phyloP scores from a whole-genome alignment of 2,113 vertebrate genomes.

The Cryptotis parvus region DNA sequence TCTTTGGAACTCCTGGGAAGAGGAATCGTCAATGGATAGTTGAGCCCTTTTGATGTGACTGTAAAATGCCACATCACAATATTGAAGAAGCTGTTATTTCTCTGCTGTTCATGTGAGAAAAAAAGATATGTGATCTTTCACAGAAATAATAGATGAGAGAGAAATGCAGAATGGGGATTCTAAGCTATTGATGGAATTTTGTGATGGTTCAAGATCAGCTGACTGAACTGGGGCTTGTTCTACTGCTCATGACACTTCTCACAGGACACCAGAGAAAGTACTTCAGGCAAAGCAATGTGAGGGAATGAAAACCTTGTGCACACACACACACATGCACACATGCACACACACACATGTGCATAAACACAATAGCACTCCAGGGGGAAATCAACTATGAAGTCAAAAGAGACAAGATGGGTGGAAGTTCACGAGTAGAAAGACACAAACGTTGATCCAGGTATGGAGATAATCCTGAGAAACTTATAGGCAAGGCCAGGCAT shows the following conservation, averaged over 20 bases:
- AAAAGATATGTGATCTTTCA: neutral
- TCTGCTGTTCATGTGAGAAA: neutral
- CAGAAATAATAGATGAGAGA: neutral
- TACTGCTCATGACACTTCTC: neutral
- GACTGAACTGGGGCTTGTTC: neutral
- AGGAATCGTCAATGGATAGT: neutral
- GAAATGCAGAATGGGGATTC: neutral
- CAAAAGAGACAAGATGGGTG: neutral
- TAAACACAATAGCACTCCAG: neutral
- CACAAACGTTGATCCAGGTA: rapidly evolving
- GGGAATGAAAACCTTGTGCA: neutral
- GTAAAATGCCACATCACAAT: neutral
- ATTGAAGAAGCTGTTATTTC: neutral
- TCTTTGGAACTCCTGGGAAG: neutral
- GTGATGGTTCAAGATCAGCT: neutral
- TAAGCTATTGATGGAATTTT: neutral
- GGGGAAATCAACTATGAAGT: neutral
- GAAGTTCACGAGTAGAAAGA: neutral
- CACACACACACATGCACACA: neutral
- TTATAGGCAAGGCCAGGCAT: neutral
- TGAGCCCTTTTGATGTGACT: neutral
- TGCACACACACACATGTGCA: too few species aligned
- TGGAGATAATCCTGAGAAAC: rapidly evolving
- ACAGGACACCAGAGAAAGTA: too few species aligned
- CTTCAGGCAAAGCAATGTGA: neutral